These are phyloP conservation scores for Calonectris borealis DNA, from an alignment of 2,113 vertebrate genomes.

Conservation along the genomic window DNA sequence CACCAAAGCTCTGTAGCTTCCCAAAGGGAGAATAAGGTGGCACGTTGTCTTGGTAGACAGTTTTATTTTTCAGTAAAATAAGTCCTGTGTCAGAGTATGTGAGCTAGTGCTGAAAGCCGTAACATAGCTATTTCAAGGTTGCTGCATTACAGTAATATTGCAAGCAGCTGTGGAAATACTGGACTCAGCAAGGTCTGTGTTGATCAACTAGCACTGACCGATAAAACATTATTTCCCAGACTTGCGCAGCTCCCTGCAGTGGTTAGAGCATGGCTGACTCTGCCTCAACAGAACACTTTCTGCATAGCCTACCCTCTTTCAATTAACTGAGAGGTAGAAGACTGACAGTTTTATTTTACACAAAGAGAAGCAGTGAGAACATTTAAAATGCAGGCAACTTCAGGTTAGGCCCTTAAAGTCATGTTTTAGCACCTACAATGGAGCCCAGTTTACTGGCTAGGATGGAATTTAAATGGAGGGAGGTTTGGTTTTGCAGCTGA, in stretches of 20 bases:
- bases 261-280: background rate
- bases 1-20: background rate
- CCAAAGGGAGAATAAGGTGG: background rate
- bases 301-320: background rate
- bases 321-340: background rate
- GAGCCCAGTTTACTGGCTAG: background rate
- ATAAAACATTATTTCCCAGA: background rate
- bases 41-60: background rate
- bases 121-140: background rate
- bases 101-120: background rate
- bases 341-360: background rate
- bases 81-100: background rate
- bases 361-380: background rate
- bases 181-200: background rate
- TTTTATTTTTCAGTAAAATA: background rate
- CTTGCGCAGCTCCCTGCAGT: background rate
- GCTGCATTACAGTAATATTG: background rate
- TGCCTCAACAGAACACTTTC: background rate
- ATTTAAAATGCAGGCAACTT: background rate
- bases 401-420: background rate
- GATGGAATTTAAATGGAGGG: background rate
- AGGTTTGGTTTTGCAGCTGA: background rate
- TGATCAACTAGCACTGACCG: background rate
- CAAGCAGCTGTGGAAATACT: background rate
- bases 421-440: background rate